A percentile compares a stretch with the other conserved stretches of the same genome.
Conservation (phyloP, 2,888 invertebrate genomes). For the Polydrusus pterygomalis region DNA sequence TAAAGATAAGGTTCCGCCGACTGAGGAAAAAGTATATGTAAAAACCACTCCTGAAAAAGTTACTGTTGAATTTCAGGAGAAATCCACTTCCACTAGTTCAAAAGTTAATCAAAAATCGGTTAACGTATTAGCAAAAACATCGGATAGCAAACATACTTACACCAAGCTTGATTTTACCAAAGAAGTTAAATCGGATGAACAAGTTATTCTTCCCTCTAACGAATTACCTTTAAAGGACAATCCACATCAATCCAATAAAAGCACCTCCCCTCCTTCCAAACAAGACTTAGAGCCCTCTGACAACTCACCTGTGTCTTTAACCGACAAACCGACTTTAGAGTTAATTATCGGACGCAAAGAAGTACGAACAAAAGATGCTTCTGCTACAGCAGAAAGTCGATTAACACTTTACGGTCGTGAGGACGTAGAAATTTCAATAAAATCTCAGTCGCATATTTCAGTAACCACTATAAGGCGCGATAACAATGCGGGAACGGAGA, state of each 20-base stretch:
- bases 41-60: slow-evolving; percentile 63
- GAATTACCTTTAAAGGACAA: slow-evolving; percentile 20
- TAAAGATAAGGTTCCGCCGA: slow-evolving; percentile 64
- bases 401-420: slow-evolving; percentile 74
- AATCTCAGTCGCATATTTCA: slow-evolving; percentile 75
- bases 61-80: slow-evolving; percentile 59
- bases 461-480: slow-evolving; percentile 71
- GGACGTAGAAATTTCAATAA: slow-evolving; percentile 75
- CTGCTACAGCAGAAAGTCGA: slow-evolving; percentile 74
- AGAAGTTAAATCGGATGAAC: slow-evolving; percentile 18
- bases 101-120: slow-evolving; percentile 35
- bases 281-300: slow-evolving; percentile 66
- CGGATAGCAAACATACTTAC: slow-evolving; percentile 49
- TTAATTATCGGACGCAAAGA: slow-evolving; percentile 75
- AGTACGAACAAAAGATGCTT: slow-evolving; percentile 73
- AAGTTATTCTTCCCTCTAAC: background rate
- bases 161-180: background rate
- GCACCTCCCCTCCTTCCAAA: slow-evolving; percentile 71
- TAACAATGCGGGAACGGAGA: slow-evolving; percentile 70
- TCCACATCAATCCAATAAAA: slow-evolving; percentile 63
- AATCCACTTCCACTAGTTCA: slow-evolving; percentile 38
- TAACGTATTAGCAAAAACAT: slow-evolving; percentile 53
- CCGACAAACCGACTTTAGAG: slow-evolving; percentile 70
- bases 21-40: slow-evolving; percentile 62
- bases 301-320: slow-evolving; percentile 56